Evolutionary conservation across 2,797 vertebrate genomes (phyloP).

Genomic region (Danionella dracula): DNA sequence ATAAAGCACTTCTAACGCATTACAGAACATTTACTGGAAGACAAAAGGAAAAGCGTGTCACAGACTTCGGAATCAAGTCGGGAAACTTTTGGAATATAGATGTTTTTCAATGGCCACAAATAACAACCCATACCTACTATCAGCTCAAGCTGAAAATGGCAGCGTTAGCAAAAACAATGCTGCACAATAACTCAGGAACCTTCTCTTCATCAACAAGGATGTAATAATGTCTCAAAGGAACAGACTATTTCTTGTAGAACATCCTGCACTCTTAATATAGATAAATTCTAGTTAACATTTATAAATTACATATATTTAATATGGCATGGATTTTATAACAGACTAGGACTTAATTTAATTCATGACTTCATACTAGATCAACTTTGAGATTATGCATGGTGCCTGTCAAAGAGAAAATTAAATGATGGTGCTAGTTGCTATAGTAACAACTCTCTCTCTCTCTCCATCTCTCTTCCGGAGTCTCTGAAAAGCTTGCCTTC

Average conservation of each 20-base stretch:
- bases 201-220: slow-evolving; percentile 3
- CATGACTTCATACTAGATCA: no score
- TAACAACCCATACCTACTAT: not conserved
- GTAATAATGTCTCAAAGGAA: not conserved
- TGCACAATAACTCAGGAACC: not conserved
- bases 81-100: not conserved
- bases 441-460: slow-evolving; percentile 53
- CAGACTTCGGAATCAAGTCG: not conserved
- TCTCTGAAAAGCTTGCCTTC: slow-evolving; percentile 37
- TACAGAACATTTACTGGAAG: not conserved
- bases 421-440: slow-evolving; percentile 60
- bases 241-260: not conserved
- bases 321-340: no score
- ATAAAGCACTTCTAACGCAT: not conserved
- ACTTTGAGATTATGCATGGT: no score
- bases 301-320: no score
- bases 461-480: slow-evolving; percentile 18
- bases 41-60: not conserved
- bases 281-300: no score
- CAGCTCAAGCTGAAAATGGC: not conserved
- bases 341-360: no score
- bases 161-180: no score
- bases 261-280: no score
- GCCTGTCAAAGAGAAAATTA: slow-evolving; percentile 49
- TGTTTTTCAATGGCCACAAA: not conserved